Evolutionary conservation across 2,797 vertebrate genomes (phyloP).

Genomic region (Neoniphon sammara): DNA sequence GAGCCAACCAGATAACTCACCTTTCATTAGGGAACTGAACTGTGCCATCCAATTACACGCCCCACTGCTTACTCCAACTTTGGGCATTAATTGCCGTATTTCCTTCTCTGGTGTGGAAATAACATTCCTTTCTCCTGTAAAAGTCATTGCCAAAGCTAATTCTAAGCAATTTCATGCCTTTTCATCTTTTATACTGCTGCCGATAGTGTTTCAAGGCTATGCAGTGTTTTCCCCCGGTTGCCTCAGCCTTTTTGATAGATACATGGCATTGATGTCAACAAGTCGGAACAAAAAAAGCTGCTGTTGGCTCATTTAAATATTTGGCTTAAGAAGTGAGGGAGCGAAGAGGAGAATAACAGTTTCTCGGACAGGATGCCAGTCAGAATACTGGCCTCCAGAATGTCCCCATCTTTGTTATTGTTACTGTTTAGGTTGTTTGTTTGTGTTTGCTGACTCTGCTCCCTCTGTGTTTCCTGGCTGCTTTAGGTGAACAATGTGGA

Average conservation of each 20-base stretch:
- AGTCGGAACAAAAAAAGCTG: neutral
- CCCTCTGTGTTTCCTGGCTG: slow-evolving; percentile 58
- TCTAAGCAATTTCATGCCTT: neutral
- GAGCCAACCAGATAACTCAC: slow-evolving; percentile 41
- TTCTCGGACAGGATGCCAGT: slow-evolving; percentile 44
- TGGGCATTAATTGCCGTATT: slow-evolving; percentile 27
- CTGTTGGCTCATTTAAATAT: neutral
- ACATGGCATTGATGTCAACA: neutral
- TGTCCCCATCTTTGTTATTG: slow-evolving; percentile 23
- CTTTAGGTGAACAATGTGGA: slow-evolving; percentile 90
- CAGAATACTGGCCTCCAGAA: neutral
- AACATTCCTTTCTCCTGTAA: slow-evolving; percentile 16
- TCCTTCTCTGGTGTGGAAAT: slow-evolving; percentile 6
- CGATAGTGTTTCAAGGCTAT: neutral
- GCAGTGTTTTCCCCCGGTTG: neutral
- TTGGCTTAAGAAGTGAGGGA: neutral
- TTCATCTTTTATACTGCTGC: neutral
- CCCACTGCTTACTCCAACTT: slow-evolving; percentile 47
- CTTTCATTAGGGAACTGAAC: slow-evolving; percentile 38
- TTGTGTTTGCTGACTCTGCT: slow-evolving; percentile 62
- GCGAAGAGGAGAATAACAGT: neutral
- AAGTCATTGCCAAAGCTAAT: neutral
- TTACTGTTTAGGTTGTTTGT: slow-evolving; percentile 50
- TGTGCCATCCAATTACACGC: slow-evolving; percentile 55
- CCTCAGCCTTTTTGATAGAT: neutral